Evolutionary conservation across 2,888 invertebrate species (phyloP).

Genomic region (Apamea monoglypha): DNA sequence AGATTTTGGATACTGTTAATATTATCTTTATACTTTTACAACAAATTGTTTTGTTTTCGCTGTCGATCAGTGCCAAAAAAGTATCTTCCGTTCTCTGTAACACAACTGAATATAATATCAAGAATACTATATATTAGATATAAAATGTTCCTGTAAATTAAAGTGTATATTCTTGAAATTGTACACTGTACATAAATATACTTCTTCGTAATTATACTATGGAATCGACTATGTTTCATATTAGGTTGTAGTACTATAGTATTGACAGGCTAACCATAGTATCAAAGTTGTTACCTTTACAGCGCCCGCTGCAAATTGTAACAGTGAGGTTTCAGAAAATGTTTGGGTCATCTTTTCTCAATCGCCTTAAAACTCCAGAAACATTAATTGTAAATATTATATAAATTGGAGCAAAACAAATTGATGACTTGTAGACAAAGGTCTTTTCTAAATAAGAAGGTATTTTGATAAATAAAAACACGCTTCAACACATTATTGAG

Average conservation of each 20-base stretch:
- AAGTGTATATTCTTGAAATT: conserved; percentile 50
- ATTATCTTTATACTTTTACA: conserved; percentile 63
- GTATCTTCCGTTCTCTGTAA: conserved; percentile 41
- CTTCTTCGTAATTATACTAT: conserved; percentile 38
- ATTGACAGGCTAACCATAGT: conserved; percentile 4
- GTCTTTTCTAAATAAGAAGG: conserved; percentile 32
- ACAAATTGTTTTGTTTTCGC: conserved; percentile 49
- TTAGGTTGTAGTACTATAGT: conserved; percentile 29
- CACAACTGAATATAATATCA: conserved; percentile 39
- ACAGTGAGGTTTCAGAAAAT: conserved; percentile 1
- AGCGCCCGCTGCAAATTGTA: neutral
- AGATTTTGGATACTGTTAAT: conserved; percentile 64
- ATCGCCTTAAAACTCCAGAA: neutral
- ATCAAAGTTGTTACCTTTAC: conserved; percentile 31
- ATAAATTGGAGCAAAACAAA: conserved; percentile 17
- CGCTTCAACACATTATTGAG: conserved; percentile 45
- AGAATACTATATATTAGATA: conserved; percentile 50
- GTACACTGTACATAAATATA: conserved; percentile 57
- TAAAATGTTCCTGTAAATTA: conserved; percentile 65
- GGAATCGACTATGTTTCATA: conserved; percentile 48
- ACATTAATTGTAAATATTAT: conserved; percentile 33
- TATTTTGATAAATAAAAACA: conserved; percentile 42
- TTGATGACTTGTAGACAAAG: neutral
- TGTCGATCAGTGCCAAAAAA: conserved; percentile 64
- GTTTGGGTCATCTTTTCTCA: conserved; percentile 1